Conservation (phyloP, 2,888 invertebrate genomes). For the Cheilosia soror region DNA sequence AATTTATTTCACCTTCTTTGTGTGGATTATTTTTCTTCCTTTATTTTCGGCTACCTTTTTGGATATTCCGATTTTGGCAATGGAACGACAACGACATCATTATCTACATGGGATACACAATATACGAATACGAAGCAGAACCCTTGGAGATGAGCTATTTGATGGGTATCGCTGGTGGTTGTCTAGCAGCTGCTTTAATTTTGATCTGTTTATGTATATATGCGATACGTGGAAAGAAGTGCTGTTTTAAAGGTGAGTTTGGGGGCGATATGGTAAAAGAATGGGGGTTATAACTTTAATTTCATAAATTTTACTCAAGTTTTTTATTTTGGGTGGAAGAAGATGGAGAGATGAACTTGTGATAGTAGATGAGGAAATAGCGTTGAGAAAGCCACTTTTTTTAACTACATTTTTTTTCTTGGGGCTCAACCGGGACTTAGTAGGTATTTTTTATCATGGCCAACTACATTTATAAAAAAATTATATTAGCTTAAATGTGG, state of each 20-base stretch:
- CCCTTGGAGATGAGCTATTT: slow-evolving; percentile 87
- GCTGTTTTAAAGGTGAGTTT: slow-evolving; percentile 87
- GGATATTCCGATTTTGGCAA: slow-evolving; percentile 26
- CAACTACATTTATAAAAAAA: too few relatives aligned
- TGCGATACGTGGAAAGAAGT: slow-evolving; percentile 86
- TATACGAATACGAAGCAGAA: slow-evolving; percentile 85
- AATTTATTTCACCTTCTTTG: slow-evolving; percentile 62
- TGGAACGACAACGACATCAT: slow-evolving; percentile 36
- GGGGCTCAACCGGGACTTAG: too few relatives aligned
- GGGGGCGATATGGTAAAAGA: not conserved
- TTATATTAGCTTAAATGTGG: too few relatives aligned
- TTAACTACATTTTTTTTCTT: too few relatives aligned
- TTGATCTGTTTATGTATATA: slow-evolving; percentile 86
- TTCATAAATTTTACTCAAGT: not conserved
- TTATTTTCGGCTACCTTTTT: slow-evolving; percentile 38
- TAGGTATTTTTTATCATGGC: too few relatives aligned
- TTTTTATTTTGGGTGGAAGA: not conserved
- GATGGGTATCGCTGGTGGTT: slow-evolving; percentile 86
- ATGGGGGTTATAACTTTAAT: not conserved
- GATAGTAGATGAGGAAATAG: too few relatives aligned
- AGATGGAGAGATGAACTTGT: too few relatives aligned
- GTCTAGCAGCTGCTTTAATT: slow-evolving; percentile 85
- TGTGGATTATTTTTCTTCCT: slow-evolving; percentile 52
- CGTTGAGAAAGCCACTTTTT: too few relatives aligned
- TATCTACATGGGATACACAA: slow-evolving; percentile 22